phyloP scores from a whole-genome alignment of 1,140 invertebrate species.

The Dryas iulia region DNA sequence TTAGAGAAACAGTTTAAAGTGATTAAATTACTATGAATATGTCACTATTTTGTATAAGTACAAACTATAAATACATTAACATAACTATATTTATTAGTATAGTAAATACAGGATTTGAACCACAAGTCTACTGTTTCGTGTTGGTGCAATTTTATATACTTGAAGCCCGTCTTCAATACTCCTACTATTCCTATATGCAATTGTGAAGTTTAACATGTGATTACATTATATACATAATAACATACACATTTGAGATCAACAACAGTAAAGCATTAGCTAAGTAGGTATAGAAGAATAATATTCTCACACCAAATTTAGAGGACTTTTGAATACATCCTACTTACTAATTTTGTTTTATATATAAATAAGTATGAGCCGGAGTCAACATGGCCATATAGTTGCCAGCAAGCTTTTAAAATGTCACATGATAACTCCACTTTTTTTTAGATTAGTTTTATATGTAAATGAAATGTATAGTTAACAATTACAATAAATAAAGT shows the following conservation, averaged over 20 bases:
- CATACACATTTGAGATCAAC: constrained; percentile 74
- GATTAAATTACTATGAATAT: constrained; percentile 3
- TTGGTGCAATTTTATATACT: constrained; percentile 68
- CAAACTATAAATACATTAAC: constrained; percentile 43
- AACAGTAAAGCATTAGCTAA: constrained; percentile 76
- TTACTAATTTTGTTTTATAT: constrained; percentile 29
- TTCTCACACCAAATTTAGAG: constrained; percentile 48
- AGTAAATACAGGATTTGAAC: constrained; percentile 59
- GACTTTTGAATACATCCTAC: constrained; percentile 33
- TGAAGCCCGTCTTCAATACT: constrained; percentile 51
- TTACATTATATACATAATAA: constrained; percentile 78
- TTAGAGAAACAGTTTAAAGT: no score
- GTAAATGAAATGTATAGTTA: constrained; percentile 19
- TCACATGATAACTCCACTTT: constrained; percentile 1
- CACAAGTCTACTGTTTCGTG: constrained; percentile 71
- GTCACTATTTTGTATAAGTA: constrained; percentile 35
- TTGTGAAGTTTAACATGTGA: constrained; percentile 76
- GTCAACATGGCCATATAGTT: neutral
- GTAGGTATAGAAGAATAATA: constrained; percentile 47
- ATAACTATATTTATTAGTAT: constrained; percentile 50
- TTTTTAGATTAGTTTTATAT: constrained; percentile 9
- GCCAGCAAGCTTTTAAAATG: constrained; percentile 7
- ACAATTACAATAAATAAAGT: constrained; percentile 10
- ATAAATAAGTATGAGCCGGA: constrained; percentile 4
- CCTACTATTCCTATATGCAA: constrained; percentile 60